Base-by-base conservation (phyloP, 1,140 invertebrate species). In the Meteorus sp. region DNA sequence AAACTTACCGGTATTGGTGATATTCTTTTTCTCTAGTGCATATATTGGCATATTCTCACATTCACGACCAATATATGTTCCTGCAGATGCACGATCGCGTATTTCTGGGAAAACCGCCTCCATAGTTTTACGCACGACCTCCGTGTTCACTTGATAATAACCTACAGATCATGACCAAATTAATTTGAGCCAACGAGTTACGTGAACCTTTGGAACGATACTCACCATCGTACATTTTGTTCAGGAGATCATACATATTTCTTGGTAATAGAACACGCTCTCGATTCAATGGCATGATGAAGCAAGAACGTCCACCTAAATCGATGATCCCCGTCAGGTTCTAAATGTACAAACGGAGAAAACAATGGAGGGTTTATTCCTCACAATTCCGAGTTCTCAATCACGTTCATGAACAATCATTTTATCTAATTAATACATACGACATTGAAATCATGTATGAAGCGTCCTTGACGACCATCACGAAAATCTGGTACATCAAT, bases 251-350 rank as follows among this genome's bases (percentile, higher is more conserved):
- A 64, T 86, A 85, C 61, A 95, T 83, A 55, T 86, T 86, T 52
- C 82, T 83, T 3, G 94, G 93, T 3, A 89, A 89, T 66, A 94
- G 81, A 54, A 94, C 87, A 51, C 85, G 81, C 31, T 84, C 82
- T 33, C 89, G 84, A 78, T 95, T 89, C 59, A 97, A 79, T 6
- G 91, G 89, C 91, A 95, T 93, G 2, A 95, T 85, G 76, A 94
- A 97, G 78, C 94, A 97, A 13, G 88, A 85, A 43, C 79, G 73
- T 19, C 85, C 84, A 47, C 88, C 87, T 8, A 86, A 79, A 78
- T 96, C 93, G 60, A 95, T 86, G 62, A 97, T 96, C 63, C 89
- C 90, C 56, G 91, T 94, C 64, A 88, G 86, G 71, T 92, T 92
- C 83, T 84, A 56, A 9, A 76, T 13, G 25, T 19, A 33, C 11